Evolutionary conservation across 2,113 vertebrate species (phyloP).

Genomic region (Macrotus californicus): DNA sequence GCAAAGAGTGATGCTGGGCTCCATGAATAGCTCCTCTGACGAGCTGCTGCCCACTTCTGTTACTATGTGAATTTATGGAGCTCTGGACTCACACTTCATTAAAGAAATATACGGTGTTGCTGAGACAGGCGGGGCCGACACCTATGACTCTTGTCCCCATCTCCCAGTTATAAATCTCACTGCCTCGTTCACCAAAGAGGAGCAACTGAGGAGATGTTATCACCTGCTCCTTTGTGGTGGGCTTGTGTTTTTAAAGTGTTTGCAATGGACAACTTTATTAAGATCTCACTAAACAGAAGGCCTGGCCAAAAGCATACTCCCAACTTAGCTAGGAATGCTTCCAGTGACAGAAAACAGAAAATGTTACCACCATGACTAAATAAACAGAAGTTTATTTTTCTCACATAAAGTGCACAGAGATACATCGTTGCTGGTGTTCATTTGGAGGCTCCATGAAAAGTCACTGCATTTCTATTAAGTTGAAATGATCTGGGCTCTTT

Average conservation of each 20-base stretch:
- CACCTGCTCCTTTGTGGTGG: background rate
- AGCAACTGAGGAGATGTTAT: background rate
- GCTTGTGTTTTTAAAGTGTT: background rate
- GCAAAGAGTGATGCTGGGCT: slow-evolving; percentile 72
- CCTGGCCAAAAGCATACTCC: background rate
- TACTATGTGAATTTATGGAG: slow-evolving; percentile 82
- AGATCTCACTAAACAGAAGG: background rate
- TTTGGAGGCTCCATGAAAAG: background rate
- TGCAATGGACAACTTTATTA: background rate
- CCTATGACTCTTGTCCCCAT: slow-evolving; percentile 71
- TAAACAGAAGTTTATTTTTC: background rate
- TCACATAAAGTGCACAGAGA: background rate
- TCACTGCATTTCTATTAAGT: background rate
- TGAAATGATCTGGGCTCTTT: background rate
- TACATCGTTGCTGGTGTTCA: background rate
- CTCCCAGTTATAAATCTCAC: slow-evolving; percentile 66
- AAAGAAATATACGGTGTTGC: slow-evolving; percentile 74
- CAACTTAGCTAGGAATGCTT: background rate
- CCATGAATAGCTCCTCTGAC: slow-evolving; percentile 78
- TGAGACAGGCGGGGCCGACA: slow-evolving; percentile 70
- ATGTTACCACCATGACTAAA: background rate
- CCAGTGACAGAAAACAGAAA: background rate
- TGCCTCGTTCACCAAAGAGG: background rate
- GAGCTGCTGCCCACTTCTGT: slow-evolving; percentile 72
- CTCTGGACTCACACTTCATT: slow-evolving; percentile 78